Evolutionary conservation across 1,140 invertebrate genomes (phyloP).

Genomic region (Pectinophora gossypiella): DNA sequence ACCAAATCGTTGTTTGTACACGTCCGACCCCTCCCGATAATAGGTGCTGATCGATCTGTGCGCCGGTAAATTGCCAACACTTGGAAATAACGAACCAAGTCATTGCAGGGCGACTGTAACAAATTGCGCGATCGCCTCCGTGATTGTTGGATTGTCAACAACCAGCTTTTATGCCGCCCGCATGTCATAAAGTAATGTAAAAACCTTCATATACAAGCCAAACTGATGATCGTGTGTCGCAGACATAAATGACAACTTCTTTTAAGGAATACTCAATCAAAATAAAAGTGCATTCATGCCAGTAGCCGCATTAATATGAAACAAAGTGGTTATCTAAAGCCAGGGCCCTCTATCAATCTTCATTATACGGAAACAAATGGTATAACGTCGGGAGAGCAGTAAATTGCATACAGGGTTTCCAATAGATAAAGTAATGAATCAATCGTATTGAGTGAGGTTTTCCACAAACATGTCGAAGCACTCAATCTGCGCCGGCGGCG

Average conservation of each 20-base stretch:
- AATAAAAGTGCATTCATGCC: constrained; percentile 9
- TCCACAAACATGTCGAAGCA: constrained; percentile 68
- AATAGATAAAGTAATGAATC: constrained; percentile 60
- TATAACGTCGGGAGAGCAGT: constrained; percentile 16
- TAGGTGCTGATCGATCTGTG: constrained; percentile 51
- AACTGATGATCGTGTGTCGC: too few species aligned
- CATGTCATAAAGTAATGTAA: too few species aligned
- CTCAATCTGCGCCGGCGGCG: constrained; percentile 59
- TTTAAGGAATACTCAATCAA: too few species aligned
- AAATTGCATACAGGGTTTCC: constrained; percentile 41
- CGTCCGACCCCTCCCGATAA: constrained; percentile 66
- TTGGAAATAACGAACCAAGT: constrained; percentile 62
- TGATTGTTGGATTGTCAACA: constrained; percentile 25
- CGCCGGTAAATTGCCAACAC: constrained; percentile 61
- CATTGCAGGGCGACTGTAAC: constrained; percentile 10
- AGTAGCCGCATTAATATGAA: neutral
- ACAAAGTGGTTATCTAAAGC: too few species aligned
- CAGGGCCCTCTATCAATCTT: constrained; percentile 15
- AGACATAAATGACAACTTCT: too few species aligned
- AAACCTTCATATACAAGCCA: too few species aligned
- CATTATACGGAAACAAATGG: constrained; percentile 18
- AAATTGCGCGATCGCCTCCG: constrained; percentile 4
- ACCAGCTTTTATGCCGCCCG: too few species aligned
- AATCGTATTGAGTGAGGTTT: constrained; percentile 52
- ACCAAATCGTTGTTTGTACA: constrained; percentile 72